These are phyloP conservation scores for Drosophila melanogaster DNA, from an alignment of 1,140 invertebrate genomes.

Conservation along the genomic window Release_6_plus_ISO1_MT NC_004354.4:8177501-8178000, in stretches of 20 bases:
- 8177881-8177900: slow-evolving; percentile 20
- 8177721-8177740: slow-evolving; percentile 38
- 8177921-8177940: neutral
- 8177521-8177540: neutral
- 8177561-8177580: too few species aligned
- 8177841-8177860: slow-evolving; percentile 15
- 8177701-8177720: slow-evolving; percentile 26
- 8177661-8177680: slow-evolving; percentile 32
- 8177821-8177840: slow-evolving; percentile 3
- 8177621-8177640: neutral
- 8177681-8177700: slow-evolving; percentile 33
- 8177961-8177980: slow-evolving; percentile 25
- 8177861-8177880: slow-evolving; percentile 11
- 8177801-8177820: neutral
- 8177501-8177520: neutral
- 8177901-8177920: too few species aligned
- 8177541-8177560: too few species aligned
- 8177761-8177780: slow-evolving; percentile 21
- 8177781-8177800: neutral
- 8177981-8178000: slow-evolving; percentile 2
- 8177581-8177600: too few species aligned
- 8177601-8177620: neutral
- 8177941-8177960: slow-evolving; percentile 7
- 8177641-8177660: slow-evolving; percentile 11
- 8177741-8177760: neutral